Percentiles rank a stretch among this genome's conserved stretches.
These are phyloP conservation scores for Drosophila dunni DNA, from an alignment of 1,140 invertebrate species.

Conservation along the genomic window DNA sequence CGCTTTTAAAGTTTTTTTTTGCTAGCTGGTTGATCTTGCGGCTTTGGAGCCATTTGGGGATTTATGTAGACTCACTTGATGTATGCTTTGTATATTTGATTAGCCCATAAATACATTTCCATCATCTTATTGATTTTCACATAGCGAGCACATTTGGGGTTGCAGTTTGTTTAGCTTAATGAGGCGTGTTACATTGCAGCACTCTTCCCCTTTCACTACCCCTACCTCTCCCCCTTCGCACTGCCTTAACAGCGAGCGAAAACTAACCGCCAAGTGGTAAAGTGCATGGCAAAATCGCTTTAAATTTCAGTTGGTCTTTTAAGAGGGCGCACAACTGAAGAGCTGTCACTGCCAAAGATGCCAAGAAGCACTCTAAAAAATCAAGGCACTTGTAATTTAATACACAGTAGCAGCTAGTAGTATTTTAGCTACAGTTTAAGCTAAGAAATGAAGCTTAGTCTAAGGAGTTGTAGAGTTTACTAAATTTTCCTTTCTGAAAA, in stretches of 20 bases:
- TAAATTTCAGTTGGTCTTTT: conserved; percentile 65
- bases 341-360: conserved; percentile 8
- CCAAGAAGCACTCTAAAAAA: too few relatives aligned
- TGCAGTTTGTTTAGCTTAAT: conserved; percentile 53
- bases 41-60: conserved; percentile 4
- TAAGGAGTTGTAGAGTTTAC: too few relatives aligned
- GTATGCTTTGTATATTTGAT: conserved; percentile 46
- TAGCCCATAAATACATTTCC: conserved; percentile 34
- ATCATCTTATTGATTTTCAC: conserved; percentile 34
- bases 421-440: too few relatives aligned
- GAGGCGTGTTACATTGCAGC: conserved; percentile 51
- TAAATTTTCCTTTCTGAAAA: too few relatives aligned
- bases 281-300: conserved; percentile 57
- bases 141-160: background rate
- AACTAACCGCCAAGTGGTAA: conserved; percentile 41
- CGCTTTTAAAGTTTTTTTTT: conserved; percentile 31
- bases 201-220: background rate
- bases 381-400: too few relatives aligned
- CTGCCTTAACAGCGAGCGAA: background rate
- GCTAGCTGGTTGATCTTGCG: conserved; percentile 33
- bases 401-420: too few relatives aligned
- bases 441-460: too few relatives aligned
- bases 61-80: conserved; percentile 34
- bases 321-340: conserved; percentile 34
- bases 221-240: background rate